Base-by-base conservation (phyloP, 2,113 vertebrate genomes). In the Mystacornis crossleyi region DNA sequence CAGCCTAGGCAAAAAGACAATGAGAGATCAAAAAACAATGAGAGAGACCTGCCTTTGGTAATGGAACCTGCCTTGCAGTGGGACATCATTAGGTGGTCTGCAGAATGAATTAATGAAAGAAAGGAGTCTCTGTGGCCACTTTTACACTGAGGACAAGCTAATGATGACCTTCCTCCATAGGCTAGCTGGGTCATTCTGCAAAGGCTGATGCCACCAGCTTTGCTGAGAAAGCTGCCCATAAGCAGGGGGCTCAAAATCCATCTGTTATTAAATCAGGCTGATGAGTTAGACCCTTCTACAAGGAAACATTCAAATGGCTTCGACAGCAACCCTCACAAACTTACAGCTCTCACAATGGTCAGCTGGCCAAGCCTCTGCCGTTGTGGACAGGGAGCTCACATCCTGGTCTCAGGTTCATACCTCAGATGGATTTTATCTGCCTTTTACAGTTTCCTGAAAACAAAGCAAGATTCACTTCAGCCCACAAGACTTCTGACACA, bases 371-470 rank as follows among this genome's bases (percentile, higher is more conserved):
- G 54, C 18, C 38, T 84, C 33, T 45, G 33, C n/a, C 85, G 20
- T 2, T 2, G 1, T 48, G 67, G 88, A 61, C 67, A 58, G 50
- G 50, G 51, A 73, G 16, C 18, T 95, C 69, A 43, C 8, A 67
- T n/a, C 4, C 40, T 81, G 18, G 45, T 47, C 43, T 72, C 28
- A 60, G 19, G 47, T 57, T 81, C 62, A 50, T 25, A 12, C 33
- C 55, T 73, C 58, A 43, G 62, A 19, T 51, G 2, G 58, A 29
- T 90, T 88, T 93, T 77, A 72, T 55, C 72, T 66, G 43, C 66
- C 34, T 93, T 82, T 84, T 48, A 53, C 5, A 2, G 29, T 55
- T 77, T 91, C 40, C 71, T 93, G 85, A 95, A 95, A 97, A 81
- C 6, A 85, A 73, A 74, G 51, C 60, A 82, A 95, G 54, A 80